A percentile compares a stretch with the other conserved stretches of the same genome.
Conservation (phyloP, 2,113 vertebrate genomes). For the Triplophysa rosa region DNA sequence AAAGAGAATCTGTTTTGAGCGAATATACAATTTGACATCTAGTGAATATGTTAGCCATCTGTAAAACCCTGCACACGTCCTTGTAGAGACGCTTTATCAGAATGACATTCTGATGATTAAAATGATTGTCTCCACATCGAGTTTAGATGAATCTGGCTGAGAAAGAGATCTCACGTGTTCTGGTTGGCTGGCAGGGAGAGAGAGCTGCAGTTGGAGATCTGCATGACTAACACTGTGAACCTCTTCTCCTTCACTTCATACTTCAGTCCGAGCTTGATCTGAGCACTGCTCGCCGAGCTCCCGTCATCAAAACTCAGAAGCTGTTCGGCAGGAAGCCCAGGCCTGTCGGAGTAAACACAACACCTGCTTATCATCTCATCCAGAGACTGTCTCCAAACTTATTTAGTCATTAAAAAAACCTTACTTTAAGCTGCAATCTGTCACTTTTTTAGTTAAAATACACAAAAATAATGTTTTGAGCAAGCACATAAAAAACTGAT, state of each 20-base stretch:
- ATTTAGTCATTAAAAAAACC: no score
- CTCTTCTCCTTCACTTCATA: constrained; percentile 88
- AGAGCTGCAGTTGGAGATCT: constrained; percentile 82
- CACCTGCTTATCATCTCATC: not conserved
- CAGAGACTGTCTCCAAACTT: not conserved
- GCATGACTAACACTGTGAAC: constrained; percentile 86
- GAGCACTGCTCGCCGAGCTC: constrained; percentile 73
- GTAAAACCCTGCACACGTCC: not conserved
- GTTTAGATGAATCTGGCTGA: constrained; percentile 33
- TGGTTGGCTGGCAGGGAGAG: constrained; percentile 80
- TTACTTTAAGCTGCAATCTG: no score
- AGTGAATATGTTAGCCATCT: not conserved
- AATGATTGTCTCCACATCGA: constrained; percentile 9
- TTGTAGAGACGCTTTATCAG: not conserved
- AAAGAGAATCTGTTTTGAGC: not conserved
- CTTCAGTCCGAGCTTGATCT: constrained; percentile 88
- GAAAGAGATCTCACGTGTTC: constrained; percentile 79
- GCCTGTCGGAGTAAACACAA: constrained; percentile 52
- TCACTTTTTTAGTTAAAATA: no score
- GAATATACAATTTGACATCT: not conserved
- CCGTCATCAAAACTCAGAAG: constrained; percentile 78
- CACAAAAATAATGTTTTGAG: no score
- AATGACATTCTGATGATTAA: not conserved
- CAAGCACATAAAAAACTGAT: no score
- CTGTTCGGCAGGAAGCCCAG: constrained; percentile 65